Base-by-base conservation (phyloP, 2,888 invertebrate species). In the Cataglyphis albicans region DNA sequence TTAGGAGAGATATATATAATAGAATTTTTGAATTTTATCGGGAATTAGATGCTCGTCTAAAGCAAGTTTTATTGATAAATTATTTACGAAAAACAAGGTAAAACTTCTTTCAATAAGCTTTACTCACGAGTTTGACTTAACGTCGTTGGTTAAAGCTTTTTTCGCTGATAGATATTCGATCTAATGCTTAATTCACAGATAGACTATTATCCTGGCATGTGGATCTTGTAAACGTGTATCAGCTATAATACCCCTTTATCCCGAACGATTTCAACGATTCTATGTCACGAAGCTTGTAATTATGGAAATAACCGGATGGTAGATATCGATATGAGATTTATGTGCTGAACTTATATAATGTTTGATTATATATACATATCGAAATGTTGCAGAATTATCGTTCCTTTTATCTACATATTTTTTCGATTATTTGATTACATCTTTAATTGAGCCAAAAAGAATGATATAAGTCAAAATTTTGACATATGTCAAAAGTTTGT, bases 261-360 rank as follows among this genome's bases (percentile, higher is more conserved):
- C 67, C 48, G n/a, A 72, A 52, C 65, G 65, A 65, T 75, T 55
- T 55, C 32, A 76, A 78, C 59, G 76, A 82, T 65, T 65, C 65
- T 64, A 55, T 65, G 81, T 82, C 81, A 82, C 57, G 76, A 41
- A 82, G 25, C 76, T 63, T 48, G 48, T 76, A 59, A 65, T 82
- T 48, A 67, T n/a, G 38, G 21, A 68, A 55, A 15, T 12, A 4
- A 18, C 10, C 18, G 9, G 25, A 25, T 76, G 21, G 18, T 44
- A 32, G 4, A 63, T 70, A 55, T 68, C 55, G 38, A 55, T 75
- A 38, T 68, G 67, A 75, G 65, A 75, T 75, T 74, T 74, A 63
- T 74, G 3, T 2, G 21, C 12, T 44, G 35, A 64, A 75, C 32
- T 64, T 10, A 10, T 32, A 21, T 63, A 44, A 44, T n/a, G 12